phyloP scores from a whole-genome alignment of 2,888 invertebrate genomes.

The Bimastos eiseni region DNA sequence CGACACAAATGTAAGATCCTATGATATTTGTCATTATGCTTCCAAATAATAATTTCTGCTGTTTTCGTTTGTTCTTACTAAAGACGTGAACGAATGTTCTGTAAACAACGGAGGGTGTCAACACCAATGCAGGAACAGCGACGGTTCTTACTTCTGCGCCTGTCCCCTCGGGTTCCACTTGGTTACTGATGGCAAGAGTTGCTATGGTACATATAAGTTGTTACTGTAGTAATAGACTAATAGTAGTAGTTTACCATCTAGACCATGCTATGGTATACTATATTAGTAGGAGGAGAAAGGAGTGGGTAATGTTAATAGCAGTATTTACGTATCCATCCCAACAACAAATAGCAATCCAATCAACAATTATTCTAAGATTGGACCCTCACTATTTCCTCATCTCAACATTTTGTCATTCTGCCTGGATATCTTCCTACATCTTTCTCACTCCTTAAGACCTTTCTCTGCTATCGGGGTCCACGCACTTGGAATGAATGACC shows the following conservation, averaged over 20 bases:
- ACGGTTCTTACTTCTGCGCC: conserved; percentile 79
- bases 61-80: conserved; percentile 30
- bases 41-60: background rate
- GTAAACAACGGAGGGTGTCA: conserved; percentile 77
- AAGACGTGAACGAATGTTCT: conserved; percentile 77
- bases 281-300: no score
- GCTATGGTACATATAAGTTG: conserved; percentile 19
- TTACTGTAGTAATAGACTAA: no score
- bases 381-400: no score
- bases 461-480: no score
- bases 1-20: background rate
- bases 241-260: no score
- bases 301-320: no score
- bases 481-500: no score
- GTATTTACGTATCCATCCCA: background rate
- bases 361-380: no score
- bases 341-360: background rate
- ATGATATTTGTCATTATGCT: background rate
- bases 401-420: no score
- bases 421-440: no score
- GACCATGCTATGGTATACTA: no score
- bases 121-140: conserved; percentile 79
- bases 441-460: no score
- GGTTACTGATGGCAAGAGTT: conserved; percentile 26
- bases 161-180: conserved; percentile 72